A percentile compares a stretch with the other conserved stretches of the same genome.
Evolutionary conservation across 1,140 invertebrate genomes (phyloP).

Genomic region (Heliconius himera): DNA sequence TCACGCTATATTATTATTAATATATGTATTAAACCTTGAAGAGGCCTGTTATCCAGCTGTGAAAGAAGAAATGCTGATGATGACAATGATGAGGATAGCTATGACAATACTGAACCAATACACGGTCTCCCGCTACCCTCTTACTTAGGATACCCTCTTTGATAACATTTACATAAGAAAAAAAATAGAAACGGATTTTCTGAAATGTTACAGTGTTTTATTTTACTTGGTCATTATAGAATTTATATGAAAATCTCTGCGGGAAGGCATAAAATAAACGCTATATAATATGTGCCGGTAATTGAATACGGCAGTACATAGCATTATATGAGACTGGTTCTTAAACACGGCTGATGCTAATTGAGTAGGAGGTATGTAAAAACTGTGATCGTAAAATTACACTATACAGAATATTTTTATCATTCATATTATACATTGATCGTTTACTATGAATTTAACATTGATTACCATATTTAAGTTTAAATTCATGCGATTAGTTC

Average conservation of each 20-base stretch:
- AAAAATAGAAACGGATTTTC: background rate
- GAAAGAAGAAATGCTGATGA: no score
- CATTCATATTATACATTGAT: slow-evolving; percentile 24
- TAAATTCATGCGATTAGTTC: background rate
- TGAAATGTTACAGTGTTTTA: background rate
- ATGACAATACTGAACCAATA: no score
- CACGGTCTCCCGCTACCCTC: no score
- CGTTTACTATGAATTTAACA: slow-evolving; percentile 21
- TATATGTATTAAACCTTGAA: no score
- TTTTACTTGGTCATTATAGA: background rate
- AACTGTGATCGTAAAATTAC: slow-evolving; percentile 28
- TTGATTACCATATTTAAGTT: slow-evolving; percentile 4
- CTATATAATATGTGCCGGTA: slow-evolving; percentile 8
- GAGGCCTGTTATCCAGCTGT: no score
- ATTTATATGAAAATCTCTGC: background rate
- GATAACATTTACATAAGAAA: background rate
- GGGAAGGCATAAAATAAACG: slow-evolving; percentile 12
- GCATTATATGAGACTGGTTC: background rate
- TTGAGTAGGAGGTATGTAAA: slow-evolving; percentile 29
- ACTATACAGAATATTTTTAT: slow-evolving; percentile 6
- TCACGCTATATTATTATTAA: no score
- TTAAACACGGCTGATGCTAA: slow-evolving; percentile 2
- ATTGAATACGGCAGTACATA: slow-evolving; percentile 28
- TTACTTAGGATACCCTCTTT: no score
- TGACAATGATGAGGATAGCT: no score